Percentiles rank a stretch among this genome's conserved stretches.
Conservation (phyloP, 2,113 vertebrate genomes). For the Coreoperca whiteheadi region DNA sequence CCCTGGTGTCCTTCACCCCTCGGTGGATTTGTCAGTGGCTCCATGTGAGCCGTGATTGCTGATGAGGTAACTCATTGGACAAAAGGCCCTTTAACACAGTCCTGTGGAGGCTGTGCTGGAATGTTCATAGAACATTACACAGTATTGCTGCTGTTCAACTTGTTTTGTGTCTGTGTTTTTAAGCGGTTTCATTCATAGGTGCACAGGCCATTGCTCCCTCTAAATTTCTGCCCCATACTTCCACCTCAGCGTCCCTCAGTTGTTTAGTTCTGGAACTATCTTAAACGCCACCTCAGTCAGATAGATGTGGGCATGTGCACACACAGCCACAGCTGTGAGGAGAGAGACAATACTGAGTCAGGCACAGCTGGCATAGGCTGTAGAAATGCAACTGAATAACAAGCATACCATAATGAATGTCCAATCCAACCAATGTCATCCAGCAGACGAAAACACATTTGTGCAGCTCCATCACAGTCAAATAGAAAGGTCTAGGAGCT, state of each 20-base stretch:
- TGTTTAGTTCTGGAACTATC: slow-evolving; percentile 27
- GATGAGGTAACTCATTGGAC: slow-evolving; percentile 69
- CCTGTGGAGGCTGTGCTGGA: slow-evolving; percentile 67
- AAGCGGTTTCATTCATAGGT: slow-evolving; percentile 38
- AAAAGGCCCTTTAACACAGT: slow-evolving; percentile 66
- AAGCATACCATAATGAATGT: slow-evolving; percentile 26
- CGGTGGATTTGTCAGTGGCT: slow-evolving; percentile 37
- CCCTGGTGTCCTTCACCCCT: slow-evolving; percentile 27
- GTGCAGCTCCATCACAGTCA: slow-evolving; percentile 8
- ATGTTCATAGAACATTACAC: slow-evolving; percentile 57
- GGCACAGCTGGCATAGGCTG: slow-evolving; percentile 39
- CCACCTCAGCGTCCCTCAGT: neutral
- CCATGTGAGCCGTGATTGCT: slow-evolving; percentile 50
- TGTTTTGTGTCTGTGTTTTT: slow-evolving; percentile 47
- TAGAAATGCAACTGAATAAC: slow-evolving; percentile 15
- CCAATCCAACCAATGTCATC: slow-evolving; percentile 2
- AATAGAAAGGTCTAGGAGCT: slow-evolving; percentile 8
- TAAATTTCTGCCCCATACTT: neutral
- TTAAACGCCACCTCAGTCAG: slow-evolving; percentile 9
- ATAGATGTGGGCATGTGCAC: neutral
- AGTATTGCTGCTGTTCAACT: slow-evolving; percentile 29
- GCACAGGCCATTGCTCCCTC: neutral
- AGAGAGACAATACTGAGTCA: slow-evolving; percentile 19
- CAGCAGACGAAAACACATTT: slow-evolving; percentile 1
- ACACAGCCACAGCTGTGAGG: slow-evolving; percentile 34